Evolutionary conservation across 2,888 invertebrate genomes (phyloP), one percentile per base, ranked within the genome.

Genomic region (Acanthoscelides obtectus): DNA sequence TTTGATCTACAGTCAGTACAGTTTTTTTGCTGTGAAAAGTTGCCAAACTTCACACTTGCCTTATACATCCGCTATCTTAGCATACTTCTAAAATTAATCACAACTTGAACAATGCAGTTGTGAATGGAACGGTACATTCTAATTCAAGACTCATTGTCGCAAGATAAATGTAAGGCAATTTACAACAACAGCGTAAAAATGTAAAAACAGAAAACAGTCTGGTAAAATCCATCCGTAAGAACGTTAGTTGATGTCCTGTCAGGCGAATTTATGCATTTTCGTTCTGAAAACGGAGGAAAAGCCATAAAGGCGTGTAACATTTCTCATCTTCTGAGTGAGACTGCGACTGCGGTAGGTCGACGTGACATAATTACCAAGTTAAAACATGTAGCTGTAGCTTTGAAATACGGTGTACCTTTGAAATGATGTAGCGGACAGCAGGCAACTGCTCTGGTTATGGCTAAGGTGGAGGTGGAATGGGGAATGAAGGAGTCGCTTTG

Each of bases 291-390:
- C 8, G 17, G 45, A 45, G 45, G 45, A 45, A 45, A 45, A 45
- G 45, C 45, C 17, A 12, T 12, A 45, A 45, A 45, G 45, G 45
- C 45, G 68, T 27, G 68, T 68, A 27, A 68, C 68, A 68, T 27
- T 68, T 68, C 25, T 22, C 22, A 22, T 22, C 25, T 68, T 68
- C 20, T 22, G 71, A 73, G 74, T 74, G n/a, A n/a, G 45, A 45
- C 45, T 45, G 72, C 68, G 73, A n/a, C 70, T 75, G 75, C 64
- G 75, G 75, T 75, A 68, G 75, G 74, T 75, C 72, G 63, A 76
- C 75, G 76, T 76, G 76, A 75, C 69, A 71, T 72, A 75, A 73
- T 75, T 76, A 74, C 72, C 66, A 73, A 76, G 72, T 66, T 69
- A 68, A 69, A 72, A 45, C 45, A 12, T 45, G 45, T 45, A 45